phyloP scores from a whole-genome alignment of 2,113 vertebrate species.

The Odocoileus hemionus region DNA sequence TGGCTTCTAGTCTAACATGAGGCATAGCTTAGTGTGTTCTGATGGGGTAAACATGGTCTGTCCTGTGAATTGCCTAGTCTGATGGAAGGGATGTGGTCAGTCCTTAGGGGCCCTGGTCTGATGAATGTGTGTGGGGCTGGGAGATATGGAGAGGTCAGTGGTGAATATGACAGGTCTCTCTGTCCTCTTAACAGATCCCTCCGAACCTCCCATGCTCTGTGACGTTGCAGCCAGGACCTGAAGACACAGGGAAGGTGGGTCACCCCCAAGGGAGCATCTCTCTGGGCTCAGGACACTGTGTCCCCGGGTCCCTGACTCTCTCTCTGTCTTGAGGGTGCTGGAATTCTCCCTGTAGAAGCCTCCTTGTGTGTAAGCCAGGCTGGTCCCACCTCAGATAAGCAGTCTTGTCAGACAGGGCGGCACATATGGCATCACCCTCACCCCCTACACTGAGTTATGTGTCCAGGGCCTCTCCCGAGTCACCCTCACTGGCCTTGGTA shows the following conservation, averaged over 20 bases:
- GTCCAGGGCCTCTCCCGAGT: neutral
- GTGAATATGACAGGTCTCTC: neutral
- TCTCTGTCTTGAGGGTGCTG: neutral
- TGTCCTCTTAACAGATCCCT: slow-evolving; percentile 85
- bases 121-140: neutral
- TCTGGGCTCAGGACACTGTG: neutral
- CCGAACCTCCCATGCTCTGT: slow-evolving; percentile 95
- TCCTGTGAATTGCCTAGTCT: neutral
- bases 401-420: neutral
- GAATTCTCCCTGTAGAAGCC: neutral
- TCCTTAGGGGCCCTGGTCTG: neutral
- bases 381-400: neutral
- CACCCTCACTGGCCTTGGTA: neutral
- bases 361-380: neutral
- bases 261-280: neutral
- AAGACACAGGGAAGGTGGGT: slow-evolving; percentile 95
- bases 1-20: neutral
- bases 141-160: neutral
- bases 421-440: neutral
- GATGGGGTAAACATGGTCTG: neutral
- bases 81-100: neutral
- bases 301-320: neutral
- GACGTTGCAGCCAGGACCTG: slow-evolving; percentile 94
- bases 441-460: neutral
- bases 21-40: neutral